Percentiles rank a stretch among this genome's conserved stretches.
Evolutionary conservation across 1,140 invertebrate species (phyloP).

Genomic region (Meloidogyne exigua): DNA sequence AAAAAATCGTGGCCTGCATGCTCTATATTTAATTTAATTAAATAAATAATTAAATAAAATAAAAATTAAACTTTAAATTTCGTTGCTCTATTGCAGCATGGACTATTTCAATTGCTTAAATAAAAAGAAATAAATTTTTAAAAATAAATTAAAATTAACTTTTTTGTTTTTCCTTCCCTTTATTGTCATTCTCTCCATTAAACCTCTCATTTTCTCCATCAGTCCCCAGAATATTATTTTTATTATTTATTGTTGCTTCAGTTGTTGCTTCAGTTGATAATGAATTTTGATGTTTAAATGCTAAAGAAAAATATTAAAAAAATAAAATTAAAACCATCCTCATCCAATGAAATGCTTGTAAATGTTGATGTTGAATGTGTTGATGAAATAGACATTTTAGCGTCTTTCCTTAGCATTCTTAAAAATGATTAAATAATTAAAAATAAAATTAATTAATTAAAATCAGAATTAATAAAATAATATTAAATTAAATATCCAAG

Average conservation of each 20-base stretch:
- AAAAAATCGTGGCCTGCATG: constrained; percentile 57
- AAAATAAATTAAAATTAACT: neutral
- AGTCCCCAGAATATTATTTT: neutral
- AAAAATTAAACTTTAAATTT: constrained; percentile 28
- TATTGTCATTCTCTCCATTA: neutral
- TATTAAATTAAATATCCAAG: no score
- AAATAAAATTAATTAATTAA: neutral
- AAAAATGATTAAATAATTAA: neutral
- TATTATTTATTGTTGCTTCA: no score
- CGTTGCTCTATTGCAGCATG: constrained; percentile 42
- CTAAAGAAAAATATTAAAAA: neutral
- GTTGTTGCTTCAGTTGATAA: neutral
- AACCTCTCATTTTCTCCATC: neutral
- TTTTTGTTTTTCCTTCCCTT: neutral
- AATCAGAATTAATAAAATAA: no score
- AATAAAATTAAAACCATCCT: neutral
- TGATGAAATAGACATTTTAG: neutral
- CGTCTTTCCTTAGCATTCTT: neutral
- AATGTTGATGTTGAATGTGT: neutral
- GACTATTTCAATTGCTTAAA: constrained; percentile 42
- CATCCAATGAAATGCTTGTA: neutral
- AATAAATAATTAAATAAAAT: neutral
- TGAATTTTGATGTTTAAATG: neutral
- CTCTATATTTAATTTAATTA: neutral
- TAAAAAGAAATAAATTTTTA: neutral